phyloP scores from a whole-genome alignment of 2,797 vertebrate genomes.

The Naso thynnoides region DNA sequence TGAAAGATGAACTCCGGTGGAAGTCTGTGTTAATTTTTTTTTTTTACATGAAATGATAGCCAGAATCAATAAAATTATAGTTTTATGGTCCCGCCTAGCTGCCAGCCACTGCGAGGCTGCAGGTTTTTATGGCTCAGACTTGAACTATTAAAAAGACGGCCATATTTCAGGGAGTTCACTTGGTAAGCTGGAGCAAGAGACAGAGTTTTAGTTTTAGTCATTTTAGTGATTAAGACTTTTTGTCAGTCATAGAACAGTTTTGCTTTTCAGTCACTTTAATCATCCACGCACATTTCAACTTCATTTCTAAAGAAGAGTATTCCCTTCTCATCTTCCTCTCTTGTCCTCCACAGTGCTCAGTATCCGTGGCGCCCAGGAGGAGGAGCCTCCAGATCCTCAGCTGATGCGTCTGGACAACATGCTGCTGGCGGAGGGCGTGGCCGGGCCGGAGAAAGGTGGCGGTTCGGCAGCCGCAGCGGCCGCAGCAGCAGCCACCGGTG shows the following conservation, averaged over 20 bases:
- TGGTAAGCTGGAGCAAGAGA: conserved; percentile 23
- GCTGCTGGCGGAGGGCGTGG: conserved; percentile 97
- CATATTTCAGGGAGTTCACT: conserved; percentile 76
- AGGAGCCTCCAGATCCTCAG: conserved; percentile 97
- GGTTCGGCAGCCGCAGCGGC: conserved; percentile 93
- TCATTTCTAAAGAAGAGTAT: too few species aligned
- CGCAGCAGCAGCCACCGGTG: conserved; percentile 92
- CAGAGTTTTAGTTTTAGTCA: conserved; percentile 3
- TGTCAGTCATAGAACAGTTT: conserved; percentile 27
- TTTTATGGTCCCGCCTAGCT: conserved; percentile 80
- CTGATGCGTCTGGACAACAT: conserved; percentile 99
- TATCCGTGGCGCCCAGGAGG: conserved; percentile 97
- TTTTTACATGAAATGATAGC: conserved; percentile 78
- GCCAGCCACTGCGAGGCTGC: conserved; percentile 74
- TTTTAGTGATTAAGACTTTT: conserved; percentile 8
- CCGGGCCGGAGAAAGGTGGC: conserved; percentile 96
- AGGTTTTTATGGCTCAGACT: conserved; percentile 78
- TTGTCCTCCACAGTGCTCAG: conserved; percentile 90
- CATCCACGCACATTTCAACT: too few species aligned
- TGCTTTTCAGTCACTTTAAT: conserved; percentile 26
- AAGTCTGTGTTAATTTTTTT: conserved; percentile 67
- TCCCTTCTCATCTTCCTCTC: too few species aligned
- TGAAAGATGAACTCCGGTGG: conserved; percentile 74
- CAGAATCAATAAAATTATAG: conserved; percentile 80
- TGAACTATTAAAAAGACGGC: conserved; percentile 76